phyloP scores from a whole-genome alignment of 30 jellyfish, hydroid and myxozoan genomes.

The Turritopsis dohrnii region DNA sequence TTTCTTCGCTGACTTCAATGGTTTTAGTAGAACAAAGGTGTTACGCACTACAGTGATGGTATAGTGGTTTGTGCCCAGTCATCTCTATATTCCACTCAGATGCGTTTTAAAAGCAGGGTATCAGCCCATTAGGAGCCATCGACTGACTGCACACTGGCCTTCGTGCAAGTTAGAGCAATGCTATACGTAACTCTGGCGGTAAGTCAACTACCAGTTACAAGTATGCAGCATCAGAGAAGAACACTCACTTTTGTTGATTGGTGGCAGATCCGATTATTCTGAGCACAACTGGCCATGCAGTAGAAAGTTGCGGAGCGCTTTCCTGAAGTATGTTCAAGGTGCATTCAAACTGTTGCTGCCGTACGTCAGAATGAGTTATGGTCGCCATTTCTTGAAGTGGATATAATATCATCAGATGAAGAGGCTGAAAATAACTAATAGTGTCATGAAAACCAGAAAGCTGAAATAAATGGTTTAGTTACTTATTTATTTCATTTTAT shows the following conservation, averaged over 20 bases:
- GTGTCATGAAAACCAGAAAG: no score
- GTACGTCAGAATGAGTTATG: conserved; percentile 56
- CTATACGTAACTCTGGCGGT: no score
- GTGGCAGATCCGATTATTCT: conserved; percentile 90
- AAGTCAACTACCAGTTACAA: not conserved
- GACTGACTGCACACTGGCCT: no score
- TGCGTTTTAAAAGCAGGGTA: no score
- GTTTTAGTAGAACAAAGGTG: no score
- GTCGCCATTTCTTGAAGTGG: conserved; percentile 93
- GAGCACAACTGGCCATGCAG: conserved; percentile 89
- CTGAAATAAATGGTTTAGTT: no score
- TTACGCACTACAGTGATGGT: no score
- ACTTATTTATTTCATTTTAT: no score
- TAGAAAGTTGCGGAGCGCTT: conserved; percentile 67
- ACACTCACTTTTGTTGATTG: conserved; percentile 76
- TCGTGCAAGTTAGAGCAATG: no score
- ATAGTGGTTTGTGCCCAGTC: not conserved
- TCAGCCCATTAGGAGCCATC: no score
- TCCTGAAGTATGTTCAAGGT: conserved; percentile 68
- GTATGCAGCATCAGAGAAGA: not conserved
- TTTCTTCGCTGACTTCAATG: no score
- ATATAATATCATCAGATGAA: conserved; percentile 62
- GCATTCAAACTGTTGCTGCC: conserved; percentile 92
- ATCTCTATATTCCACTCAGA: no score
- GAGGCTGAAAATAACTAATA: conserved; percentile 49